Percentiles rank a stretch among this genome's conserved stretches.
These are phyloP conservation scores for Terrapene triunguis DNA, from an alignment of 2,113 vertebrate species.

Conservation along the genomic window DNA sequence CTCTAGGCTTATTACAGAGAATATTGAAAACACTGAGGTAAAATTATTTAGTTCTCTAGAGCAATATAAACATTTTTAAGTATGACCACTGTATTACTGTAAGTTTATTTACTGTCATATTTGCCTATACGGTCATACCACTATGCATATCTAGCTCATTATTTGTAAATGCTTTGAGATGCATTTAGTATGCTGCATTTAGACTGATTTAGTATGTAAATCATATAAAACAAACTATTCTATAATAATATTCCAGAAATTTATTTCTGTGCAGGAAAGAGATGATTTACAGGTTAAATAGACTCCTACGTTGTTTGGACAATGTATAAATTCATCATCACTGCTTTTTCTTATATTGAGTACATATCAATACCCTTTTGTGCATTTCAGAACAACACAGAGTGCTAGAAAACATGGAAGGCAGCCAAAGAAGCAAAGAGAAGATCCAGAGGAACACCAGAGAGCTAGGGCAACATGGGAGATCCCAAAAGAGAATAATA, in stretches of 20 bases:
- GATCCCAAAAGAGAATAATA: not conserved
- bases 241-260: not conserved
- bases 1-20: not conserved
- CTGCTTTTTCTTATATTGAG: not conserved
- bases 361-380: not conserved
- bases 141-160: not conserved
- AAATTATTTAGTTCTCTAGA: not conserved
- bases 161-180: not conserved
- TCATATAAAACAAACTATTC: not conserved
- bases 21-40: not conserved
- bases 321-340: not conserved
- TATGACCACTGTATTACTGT: not conserved
- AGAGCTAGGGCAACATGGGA: not conserved
- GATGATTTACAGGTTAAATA: not conserved
- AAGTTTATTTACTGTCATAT: not conserved
- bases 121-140: not conserved
- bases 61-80: not conserved
- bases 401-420: not conserved
- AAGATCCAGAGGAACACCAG: not conserved
- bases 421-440: not conserved
- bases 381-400: not conserved
- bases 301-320: not conserved
- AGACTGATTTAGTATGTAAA: not conserved
- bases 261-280: not conserved
- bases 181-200: not conserved